These are phyloP conservation scores for Hemistola chrysoprasaria DNA, from an alignment of 2,888 invertebrate genomes.

Conservation along the genomic window DNA sequence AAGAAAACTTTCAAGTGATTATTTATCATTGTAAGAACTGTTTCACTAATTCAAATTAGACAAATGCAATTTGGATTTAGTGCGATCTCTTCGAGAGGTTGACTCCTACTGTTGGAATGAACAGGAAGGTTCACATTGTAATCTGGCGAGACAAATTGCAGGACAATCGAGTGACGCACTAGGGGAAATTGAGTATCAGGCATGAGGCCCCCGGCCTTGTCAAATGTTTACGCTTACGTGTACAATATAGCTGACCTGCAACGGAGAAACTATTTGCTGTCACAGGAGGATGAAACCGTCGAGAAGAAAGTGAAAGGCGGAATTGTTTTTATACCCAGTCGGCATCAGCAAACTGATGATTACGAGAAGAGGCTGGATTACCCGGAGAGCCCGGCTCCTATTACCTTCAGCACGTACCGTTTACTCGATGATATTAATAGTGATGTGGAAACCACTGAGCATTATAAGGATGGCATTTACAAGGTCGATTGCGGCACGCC, in stretches of 20 bases:
- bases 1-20: slow-evolving; percentile 44
- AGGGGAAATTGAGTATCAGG: slow-evolving; percentile 34
- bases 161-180: slow-evolving; percentile 46
- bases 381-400: slow-evolving; percentile 58
- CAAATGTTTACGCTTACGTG: too few relatives aligned
- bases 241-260: slow-evolving; percentile 60
- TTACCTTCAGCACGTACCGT: slow-evolving; percentile 51
- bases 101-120: slow-evolving; percentile 55
- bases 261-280: slow-evolving; percentile 47
- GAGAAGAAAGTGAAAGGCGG: slow-evolving; percentile 51
- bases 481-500: slow-evolving; percentile 51
- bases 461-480: slow-evolving; percentile 56
- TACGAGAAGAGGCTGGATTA: slow-evolving; percentile 67
- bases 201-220: neutral
- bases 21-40: slow-evolving; percentile 49
- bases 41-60: too few relatives aligned
- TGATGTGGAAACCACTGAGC: slow-evolving; percentile 38
- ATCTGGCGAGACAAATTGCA: slow-evolving; percentile 44
- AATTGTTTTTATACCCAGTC: slow-evolving; percentile 61
- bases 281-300: slow-evolving; percentile 38
- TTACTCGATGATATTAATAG: slow-evolving; percentile 51
- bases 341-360: slow-evolving; percentile 53
- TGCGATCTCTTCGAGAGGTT: slow-evolving; percentile 41
- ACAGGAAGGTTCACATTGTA: slow-evolving; percentile 64
- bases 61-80: slow-evolving; percentile 16